A percentile compares a stretch with the other conserved stretches of the same genome.
These are phyloP conservation scores for Pseudomyrmex sp. DNA, from an alignment of 1,140 invertebrate species.

Conservation along the genomic window DNA sequence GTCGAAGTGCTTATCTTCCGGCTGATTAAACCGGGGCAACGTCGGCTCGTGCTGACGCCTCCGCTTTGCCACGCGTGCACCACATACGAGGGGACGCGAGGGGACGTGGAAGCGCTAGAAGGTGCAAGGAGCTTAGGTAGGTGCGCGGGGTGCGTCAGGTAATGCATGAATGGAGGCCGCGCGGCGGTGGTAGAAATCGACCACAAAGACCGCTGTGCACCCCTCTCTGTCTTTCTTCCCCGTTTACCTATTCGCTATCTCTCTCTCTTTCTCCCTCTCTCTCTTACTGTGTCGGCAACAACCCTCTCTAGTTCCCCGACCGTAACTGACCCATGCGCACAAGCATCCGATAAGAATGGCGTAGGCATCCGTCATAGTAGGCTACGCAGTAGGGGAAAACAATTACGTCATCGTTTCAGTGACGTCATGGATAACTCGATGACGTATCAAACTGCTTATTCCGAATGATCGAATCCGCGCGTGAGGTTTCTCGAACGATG, in stretches of 20 bases:
- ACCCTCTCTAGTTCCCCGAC: neutral
- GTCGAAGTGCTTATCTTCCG: conserved; percentile 67
- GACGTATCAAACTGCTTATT: conserved; percentile 39
- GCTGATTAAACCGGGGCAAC: conserved; percentile 67
- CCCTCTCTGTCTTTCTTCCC: neutral
- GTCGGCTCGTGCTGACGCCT: conserved; percentile 72
- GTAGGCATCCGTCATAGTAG: conserved; percentile 18
- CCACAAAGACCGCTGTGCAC: conserved; percentile 34
- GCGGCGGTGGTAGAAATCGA: conserved; percentile 65
- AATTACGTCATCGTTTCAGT: conserved; percentile 53
- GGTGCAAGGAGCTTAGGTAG: neutral
- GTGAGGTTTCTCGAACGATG: conserved; percentile 16
- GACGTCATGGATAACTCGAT: conserved; percentile 54
- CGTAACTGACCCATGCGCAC: conserved; percentile 25
- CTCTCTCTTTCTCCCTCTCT: neutral
- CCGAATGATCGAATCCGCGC: conserved; percentile 44
- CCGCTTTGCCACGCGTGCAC: conserved; percentile 74
- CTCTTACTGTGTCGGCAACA: conserved; percentile 35
- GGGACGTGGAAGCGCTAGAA: conserved; percentile 22
- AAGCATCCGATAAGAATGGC: conserved; percentile 43
- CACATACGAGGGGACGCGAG: conserved; percentile 19
- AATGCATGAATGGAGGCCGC: conserved; percentile 73
- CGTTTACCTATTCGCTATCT: neutral
- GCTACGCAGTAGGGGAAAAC: conserved; percentile 23
- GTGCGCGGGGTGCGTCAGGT: conserved; percentile 59